Conservation (phyloP, 2,113 vertebrate species). For the Ammospiza nelsoni region DNA sequence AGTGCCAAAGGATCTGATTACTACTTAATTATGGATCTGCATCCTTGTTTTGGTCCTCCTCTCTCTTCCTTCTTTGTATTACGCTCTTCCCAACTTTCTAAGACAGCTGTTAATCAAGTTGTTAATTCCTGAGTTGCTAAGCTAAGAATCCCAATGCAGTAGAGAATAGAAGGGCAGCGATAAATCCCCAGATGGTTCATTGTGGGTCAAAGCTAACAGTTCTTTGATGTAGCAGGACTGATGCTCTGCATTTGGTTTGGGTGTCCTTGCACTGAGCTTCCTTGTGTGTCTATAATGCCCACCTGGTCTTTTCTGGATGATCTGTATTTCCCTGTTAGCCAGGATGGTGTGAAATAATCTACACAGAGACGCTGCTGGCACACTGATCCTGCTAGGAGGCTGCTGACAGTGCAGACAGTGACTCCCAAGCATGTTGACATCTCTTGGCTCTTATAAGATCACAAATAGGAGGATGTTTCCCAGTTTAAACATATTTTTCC, state of each 20-base stretch:
- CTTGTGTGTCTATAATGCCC: background rate
- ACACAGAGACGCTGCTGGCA: background rate
- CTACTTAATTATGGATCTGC: background rate
- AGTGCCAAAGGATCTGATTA: background rate
- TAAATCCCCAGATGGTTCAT: background rate
- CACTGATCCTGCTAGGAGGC: background rate
- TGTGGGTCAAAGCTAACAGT: background rate
- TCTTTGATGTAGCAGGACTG: background rate
- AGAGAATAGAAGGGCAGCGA: background rate
- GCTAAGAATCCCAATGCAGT: background rate
- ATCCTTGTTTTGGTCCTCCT: background rate
- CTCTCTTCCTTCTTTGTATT: background rate
- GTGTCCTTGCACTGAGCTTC: background rate
- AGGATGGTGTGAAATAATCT: background rate
- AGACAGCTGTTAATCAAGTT: background rate
- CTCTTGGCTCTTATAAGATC: fast-evolving
- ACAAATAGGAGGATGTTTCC: background rate
- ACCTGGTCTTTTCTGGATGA: background rate
- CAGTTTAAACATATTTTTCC: background rate
- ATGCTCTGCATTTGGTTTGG: background rate
- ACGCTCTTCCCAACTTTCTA: background rate
- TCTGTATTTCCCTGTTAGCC: background rate
- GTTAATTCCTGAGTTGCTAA: background rate
- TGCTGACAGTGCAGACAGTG: background rate
- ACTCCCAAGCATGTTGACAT: background rate